Percentiles rank a stretch among this genome's conserved stretches.
phyloP scores from a whole-genome alignment of 2,113 vertebrate genomes.

The Hippopotamus amphibius region DNA sequence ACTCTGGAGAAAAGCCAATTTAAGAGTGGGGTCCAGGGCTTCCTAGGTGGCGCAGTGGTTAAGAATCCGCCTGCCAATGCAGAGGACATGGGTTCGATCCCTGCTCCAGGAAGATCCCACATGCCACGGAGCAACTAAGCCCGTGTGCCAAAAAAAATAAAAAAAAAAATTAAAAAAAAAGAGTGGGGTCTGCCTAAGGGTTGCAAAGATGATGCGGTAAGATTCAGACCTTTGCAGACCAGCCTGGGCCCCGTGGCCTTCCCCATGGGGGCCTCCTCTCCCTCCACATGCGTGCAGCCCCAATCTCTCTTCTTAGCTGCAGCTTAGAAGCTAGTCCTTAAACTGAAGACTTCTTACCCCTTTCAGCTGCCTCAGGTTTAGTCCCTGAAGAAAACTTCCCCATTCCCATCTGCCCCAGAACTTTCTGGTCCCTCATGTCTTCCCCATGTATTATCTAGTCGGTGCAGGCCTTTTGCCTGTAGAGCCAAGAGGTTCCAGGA shows the following conservation, averaged over 20 bases:
- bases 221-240: background rate
- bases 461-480: background rate
- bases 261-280: fast-evolving
- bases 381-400: background rate
- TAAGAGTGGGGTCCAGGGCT: background rate
- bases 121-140: too few relatives aligned
- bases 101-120: too few relatives aligned
- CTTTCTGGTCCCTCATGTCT: background rate
- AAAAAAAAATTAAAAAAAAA: too few relatives aligned
- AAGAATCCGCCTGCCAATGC: too few relatives aligned
- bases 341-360: background rate
- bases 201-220: background rate
- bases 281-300: background rate
- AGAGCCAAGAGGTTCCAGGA: background rate
- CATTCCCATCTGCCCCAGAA: background rate
- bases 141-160: too few relatives aligned
- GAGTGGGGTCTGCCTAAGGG: background rate
- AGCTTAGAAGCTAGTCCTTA: slow-evolving; percentile 7
- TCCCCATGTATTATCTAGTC: background rate
- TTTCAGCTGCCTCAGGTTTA: background rate
- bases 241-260: background rate
- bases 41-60: too few relatives aligned
- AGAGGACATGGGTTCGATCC: too few relatives aligned
- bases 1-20: background rate
- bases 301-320: background rate